Base-by-base conservation (phyloP, 1,140 invertebrate genomes). In the Tetraneura akinire region DNA sequence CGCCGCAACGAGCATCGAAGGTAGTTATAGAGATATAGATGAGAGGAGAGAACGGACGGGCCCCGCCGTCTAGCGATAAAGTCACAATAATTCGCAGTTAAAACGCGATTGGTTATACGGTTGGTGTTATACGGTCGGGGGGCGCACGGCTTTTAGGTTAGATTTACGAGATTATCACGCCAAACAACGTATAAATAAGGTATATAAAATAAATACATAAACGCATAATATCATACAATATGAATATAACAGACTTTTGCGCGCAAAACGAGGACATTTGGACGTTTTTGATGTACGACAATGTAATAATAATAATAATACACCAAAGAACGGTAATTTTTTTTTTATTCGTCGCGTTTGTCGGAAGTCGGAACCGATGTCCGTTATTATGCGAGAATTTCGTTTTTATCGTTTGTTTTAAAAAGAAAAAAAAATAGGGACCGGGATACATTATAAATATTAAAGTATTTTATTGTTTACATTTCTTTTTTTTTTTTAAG, bases 71-170 rank as follows among this genome's bases (percentile, higher is more conserved):
- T 3, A 16, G 37, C 47, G 70, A 53, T 73, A 51, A 73, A 73
- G 70, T 73, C 70, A n/a, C 70, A 73, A 74, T 55, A 37, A 74
- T 74, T 74, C 29, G 71, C 71, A 55, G 71, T 55, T 74, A 55
- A 37, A 53, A 53, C 51, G 18, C 6, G 3, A 37, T 37, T 2
- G 2, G n/a, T n/a, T n/a, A n/a, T n/a, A n/a, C 14, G 21, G 11
- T 13, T 42, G n/a, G 3, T 3, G 32, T 37, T 37, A 37, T 37
- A 37, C 10, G 26, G 14, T 1, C 18, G 37, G 66, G 1, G 53
- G 14, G 26, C 23, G 45, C 45, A 42, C 45, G n/a, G n/a, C n/a
- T 66, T 66, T 49, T 71, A 21, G 68, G 13, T n/a, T 26, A 32
- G 64, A 66, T 66, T 66, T 66, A 66, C 64, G 64, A 66, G 32